Evolutionary conservation across 1,140 invertebrate species (phyloP).

Genomic region (Eulimnadia texana): DNA sequence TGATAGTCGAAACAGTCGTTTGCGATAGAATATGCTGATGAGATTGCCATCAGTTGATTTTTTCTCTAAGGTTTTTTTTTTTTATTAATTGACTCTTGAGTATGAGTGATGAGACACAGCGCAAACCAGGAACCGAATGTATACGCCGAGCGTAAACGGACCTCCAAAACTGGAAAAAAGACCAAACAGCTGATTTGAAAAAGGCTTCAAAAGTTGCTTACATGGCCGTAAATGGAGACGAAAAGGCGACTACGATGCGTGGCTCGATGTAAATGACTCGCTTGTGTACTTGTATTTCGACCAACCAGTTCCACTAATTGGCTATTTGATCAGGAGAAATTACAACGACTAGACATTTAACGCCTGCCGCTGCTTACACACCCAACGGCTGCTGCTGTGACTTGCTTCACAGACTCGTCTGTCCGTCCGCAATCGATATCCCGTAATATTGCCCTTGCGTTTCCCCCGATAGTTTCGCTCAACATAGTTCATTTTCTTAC

Average conservation of each 20-base stretch:
- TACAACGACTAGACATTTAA: background rate
- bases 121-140: background rate
- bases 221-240: background rate
- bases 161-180: background rate
- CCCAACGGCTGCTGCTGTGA: background rate
- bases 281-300: background rate
- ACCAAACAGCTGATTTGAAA: background rate
- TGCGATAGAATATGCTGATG: background rate
- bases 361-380: background rate
- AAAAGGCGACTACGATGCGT: background rate
- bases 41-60: background rate
- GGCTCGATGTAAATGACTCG: background rate
- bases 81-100: background rate
- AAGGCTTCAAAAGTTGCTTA: background rate
- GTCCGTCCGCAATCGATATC: background rate
- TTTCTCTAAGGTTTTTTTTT: no score
- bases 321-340: background rate
- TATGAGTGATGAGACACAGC: background rate
- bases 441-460: background rate
- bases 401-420: background rate
- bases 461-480: background rate
- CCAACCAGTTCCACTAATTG: background rate
- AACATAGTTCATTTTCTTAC: background rate
- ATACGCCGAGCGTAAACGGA: background rate
- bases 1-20: background rate